Evolutionary conservation across 2,797 vertebrate genomes (phyloP).

Genomic region (Sebastes taczanowskii): DNA sequence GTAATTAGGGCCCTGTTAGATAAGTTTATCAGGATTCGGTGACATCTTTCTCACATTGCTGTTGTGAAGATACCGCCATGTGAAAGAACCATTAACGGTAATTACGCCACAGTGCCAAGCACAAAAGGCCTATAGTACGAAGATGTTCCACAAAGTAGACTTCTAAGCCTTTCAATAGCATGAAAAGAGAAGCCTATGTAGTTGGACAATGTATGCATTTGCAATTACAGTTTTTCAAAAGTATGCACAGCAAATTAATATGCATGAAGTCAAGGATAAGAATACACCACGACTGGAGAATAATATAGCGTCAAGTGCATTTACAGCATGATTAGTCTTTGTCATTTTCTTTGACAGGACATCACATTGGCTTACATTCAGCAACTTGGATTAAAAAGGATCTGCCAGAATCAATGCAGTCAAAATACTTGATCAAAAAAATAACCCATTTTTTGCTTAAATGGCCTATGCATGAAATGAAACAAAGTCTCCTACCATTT

Average conservation of each 20-base stretch:
- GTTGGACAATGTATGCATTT: not conserved
- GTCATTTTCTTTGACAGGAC: not conserved
- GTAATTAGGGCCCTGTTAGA: conserved; percentile 71
- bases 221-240: conserved; percentile 14
- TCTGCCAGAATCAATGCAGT: conserved; percentile 9
- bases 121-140: conserved; percentile 40
- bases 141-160: conserved; percentile 20
- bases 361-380: not conserved
- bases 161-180: conserved; percentile 18
- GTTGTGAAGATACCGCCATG: conserved; percentile 45
- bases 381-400: not conserved
- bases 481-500: conserved; percentile 47
- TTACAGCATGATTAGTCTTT: not conserved
- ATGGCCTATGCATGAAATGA: conserved; percentile 47
- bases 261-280: conserved; percentile 15
- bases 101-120: conserved; percentile 46
- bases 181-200: conserved; percentile 11
- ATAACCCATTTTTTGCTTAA: conserved; percentile 28
- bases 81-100: conserved; percentile 61
- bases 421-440: conserved; percentile 7
- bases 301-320: not conserved
- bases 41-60: conserved; percentile 45
- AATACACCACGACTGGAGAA: not conserved
- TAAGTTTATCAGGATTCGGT: conserved; percentile 59
- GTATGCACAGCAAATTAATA: conserved; percentile 16